Evolutionary conservation across 2,888 invertebrate genomes (phyloP).

Genomic region (Beris chalybata): DNA sequence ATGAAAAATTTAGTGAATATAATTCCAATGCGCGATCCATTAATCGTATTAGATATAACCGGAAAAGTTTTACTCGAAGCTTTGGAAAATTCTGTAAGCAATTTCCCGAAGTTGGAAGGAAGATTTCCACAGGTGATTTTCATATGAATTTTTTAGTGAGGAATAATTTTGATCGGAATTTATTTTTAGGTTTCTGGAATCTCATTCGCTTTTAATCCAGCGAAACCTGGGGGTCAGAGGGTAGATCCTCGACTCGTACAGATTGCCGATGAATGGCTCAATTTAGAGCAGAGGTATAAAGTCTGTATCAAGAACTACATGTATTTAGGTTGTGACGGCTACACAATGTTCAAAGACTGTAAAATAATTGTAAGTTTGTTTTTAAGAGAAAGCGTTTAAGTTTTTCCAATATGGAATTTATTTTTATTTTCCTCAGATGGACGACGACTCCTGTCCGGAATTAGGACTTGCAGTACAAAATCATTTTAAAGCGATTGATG

Average conservation of each 20-base stretch:
- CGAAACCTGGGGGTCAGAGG: conserved; percentile 68
- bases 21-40: conserved; percentile 82
- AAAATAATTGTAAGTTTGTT: conserved; percentile 66
- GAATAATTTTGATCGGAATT: too few species aligned
- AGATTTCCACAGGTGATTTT: conserved; percentile 74
- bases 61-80: conserved; percentile 71
- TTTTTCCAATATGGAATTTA: neutral
- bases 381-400: neutral
- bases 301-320: conserved; percentile 83
- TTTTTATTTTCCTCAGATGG: conserved; percentile 61
- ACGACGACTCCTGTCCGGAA: conserved; percentile 84
- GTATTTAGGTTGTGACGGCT: conserved; percentile 82
- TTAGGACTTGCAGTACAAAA: conserved; percentile 83
- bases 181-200: conserved; percentile 67
- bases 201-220: conserved; percentile 75
- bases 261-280: conserved; percentile 83
- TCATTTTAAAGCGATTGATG: conserved; percentile 85
- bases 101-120: conserved; percentile 86
- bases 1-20: conserved; percentile 81
- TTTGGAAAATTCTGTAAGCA: conserved; percentile 82
- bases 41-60: conserved; percentile 74
- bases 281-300: conserved; percentile 70
- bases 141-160: neutral
- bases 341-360: conserved; percentile 71
- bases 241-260: conserved; percentile 73